A percentile compares a stretch with the other conserved stretches of the same genome.
Conservation (phyloP, 2,797 vertebrate genomes). For the Phyllotis vaccarum region DNA sequence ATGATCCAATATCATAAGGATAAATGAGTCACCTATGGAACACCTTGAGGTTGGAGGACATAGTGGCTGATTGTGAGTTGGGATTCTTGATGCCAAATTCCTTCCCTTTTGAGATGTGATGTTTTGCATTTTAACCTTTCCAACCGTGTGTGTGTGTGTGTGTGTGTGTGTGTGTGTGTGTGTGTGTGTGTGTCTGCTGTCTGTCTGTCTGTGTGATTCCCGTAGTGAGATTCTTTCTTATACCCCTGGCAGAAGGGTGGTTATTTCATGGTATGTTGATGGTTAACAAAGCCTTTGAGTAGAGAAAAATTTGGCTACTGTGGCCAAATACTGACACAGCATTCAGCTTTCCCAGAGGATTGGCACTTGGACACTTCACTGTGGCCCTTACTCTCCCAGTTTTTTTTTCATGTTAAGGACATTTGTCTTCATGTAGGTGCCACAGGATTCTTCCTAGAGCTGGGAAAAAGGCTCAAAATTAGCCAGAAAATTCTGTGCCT, state of each 20-base stretch:
- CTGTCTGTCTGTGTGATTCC: not conserved
- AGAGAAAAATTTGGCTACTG: accelerated
- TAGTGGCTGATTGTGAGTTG: accelerated
- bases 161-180: too few species aligned
- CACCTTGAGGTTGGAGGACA: not conserved
- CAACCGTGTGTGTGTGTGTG: not conserved
- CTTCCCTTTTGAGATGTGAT: not conserved
- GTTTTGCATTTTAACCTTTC: not conserved
- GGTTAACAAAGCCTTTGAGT: not conserved
- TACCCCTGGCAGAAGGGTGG: not conserved
- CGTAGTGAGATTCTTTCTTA: accelerated
- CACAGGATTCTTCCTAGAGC: not conserved
- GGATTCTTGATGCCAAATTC: accelerated
- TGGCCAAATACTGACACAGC: not conserved
- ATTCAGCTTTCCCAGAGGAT: not conserved
- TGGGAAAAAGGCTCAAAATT: not conserved
- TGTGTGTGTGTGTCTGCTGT: too few species aligned
- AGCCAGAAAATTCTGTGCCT: not conserved
- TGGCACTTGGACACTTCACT: accelerated
- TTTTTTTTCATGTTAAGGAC: too few species aligned
- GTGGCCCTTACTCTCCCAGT: not conserved
- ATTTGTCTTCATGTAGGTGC: not conserved
- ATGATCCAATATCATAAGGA: not conserved
- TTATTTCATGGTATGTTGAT: accelerated
- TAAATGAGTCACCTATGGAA: not conserved